These are phyloP conservation scores for Thalassarche chlororhynchos DNA, from an alignment of 2,113 vertebrate species.

Conservation along the genomic window DNA sequence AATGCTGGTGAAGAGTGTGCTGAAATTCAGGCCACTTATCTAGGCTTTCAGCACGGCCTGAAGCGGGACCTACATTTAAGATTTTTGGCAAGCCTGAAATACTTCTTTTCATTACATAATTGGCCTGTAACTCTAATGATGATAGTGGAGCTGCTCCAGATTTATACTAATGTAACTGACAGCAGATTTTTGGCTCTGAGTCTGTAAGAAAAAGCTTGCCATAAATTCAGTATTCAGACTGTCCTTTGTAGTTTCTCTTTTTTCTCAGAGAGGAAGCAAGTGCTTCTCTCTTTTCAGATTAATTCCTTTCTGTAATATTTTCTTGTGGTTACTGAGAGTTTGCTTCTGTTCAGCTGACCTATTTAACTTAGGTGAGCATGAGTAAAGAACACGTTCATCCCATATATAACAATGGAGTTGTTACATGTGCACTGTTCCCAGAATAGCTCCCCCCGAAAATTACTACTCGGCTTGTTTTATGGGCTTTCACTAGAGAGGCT, in stretches of 20 bases:
- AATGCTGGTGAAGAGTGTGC: background rate
- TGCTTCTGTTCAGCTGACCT: slow-evolving; percentile 27
- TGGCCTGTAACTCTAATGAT: slow-evolving; percentile 67
- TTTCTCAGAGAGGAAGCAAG: background rate
- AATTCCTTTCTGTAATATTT: slow-evolving; percentile 16
- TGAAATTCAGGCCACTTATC: slow-evolving; percentile 51
- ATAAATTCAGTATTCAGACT: slow-evolving; percentile 35
- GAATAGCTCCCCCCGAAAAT: slow-evolving; percentile 24
- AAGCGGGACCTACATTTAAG: slow-evolving; percentile 44
- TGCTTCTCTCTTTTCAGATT: background rate
- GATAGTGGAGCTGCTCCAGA: slow-evolving; percentile 65
- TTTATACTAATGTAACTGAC: slow-evolving; percentile 60
- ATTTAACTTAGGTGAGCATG: slow-evolving; percentile 22
- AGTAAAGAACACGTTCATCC: background rate
- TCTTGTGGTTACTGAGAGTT: background rate
- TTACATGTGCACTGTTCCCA: background rate
- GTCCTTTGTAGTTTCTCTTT: slow-evolving; percentile 37
- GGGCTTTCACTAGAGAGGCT: slow-evolving; percentile 23
- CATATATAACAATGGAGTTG: background rate
- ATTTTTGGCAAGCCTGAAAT: slow-evolving; percentile 59
- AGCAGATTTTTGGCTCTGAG: slow-evolving; percentile 60
- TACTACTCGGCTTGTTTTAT: slow-evolving; percentile 14
- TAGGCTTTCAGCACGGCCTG: background rate
- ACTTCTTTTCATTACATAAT: slow-evolving; percentile 64
- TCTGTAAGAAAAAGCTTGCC: slow-evolving; percentile 44